Conservation (phyloP, 2,113 vertebrate species). For the Varanus komodoensis region DNA sequence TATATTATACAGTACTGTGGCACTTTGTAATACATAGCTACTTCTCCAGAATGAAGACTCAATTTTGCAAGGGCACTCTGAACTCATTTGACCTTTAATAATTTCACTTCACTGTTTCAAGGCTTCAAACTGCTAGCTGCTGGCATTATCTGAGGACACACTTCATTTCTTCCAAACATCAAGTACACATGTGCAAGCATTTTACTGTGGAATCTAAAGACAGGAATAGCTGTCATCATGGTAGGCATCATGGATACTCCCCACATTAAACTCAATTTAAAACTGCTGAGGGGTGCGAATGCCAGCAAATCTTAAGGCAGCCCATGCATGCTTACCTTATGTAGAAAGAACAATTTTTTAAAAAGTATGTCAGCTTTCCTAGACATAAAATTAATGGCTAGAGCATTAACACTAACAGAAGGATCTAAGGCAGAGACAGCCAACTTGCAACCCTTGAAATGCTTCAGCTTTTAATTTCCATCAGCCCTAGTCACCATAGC, state of each 20-base stretch:
- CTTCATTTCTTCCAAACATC: background rate
- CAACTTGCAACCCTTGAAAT: background rate
- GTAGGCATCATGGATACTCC: background rate
- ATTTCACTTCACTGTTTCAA: slow-evolving; percentile 20
- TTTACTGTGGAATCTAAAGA: background rate
- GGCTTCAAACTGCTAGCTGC: background rate
- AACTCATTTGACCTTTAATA: slow-evolving; percentile 4
- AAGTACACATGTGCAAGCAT: background rate
- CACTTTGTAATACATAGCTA: background rate
- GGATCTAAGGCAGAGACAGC: background rate
- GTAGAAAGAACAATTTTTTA: background rate
- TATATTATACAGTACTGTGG: background rate
- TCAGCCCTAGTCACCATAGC: too few relatives aligned
- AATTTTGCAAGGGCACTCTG: background rate
- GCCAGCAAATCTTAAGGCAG: background rate
- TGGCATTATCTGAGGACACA: slow-evolving; percentile 1
- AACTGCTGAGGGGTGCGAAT: background rate
- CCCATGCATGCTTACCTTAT: background rate
- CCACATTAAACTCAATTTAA: background rate
- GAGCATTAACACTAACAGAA: background rate
- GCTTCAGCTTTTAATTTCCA: background rate
- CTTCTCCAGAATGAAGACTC: background rate
- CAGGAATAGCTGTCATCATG: background rate
- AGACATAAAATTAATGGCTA: background rate
- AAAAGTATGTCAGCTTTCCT: too few relatives aligned